Evolutionary conservation across 2,888 invertebrate species (phyloP).

Genomic region (Lasius platythorax): DNA sequence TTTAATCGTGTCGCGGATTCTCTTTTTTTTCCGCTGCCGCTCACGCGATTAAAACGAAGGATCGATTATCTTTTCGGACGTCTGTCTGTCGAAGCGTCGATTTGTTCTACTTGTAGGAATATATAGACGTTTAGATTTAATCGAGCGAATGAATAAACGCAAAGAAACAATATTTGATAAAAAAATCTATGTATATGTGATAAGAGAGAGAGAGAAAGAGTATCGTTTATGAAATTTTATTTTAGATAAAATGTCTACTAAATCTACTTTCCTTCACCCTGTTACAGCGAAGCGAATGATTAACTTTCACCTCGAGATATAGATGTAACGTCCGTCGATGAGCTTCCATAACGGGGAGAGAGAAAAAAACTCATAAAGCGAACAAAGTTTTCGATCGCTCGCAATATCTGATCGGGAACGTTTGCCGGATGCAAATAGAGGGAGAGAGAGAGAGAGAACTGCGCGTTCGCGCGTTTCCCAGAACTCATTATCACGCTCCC

Average conservation of each 20-base stretch:
- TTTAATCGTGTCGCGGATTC: slow-evolving; percentile 18
- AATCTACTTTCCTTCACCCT: not conserved
- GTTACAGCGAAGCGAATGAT: not conserved
- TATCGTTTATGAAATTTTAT: not conserved
- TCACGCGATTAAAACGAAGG: not conserved
- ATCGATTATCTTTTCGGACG: not conserved
- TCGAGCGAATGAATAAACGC: no score
- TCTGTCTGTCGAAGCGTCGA: not conserved
- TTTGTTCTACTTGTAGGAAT: not conserved
- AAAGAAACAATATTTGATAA: slow-evolving; percentile 2
- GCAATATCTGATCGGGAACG: slow-evolving; percentile 58
- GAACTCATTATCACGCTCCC: slow-evolving; percentile 69
- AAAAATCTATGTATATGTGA: not conserved
- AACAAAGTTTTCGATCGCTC: slow-evolving; percentile 49
- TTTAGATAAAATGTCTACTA: not conserved
- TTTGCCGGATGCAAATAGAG: slow-evolving; percentile 63
- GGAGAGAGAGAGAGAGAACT: no score
- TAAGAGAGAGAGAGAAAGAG: no score
- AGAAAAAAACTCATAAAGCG: slow-evolving; percentile 4
- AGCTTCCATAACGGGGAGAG: not conserved
- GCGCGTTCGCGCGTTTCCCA: slow-evolving; percentile 13
- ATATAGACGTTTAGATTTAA: not conserved
- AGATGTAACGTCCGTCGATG: slow-evolving; percentile 8
- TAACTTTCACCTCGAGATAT: not conserved
- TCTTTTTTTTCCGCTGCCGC: not conserved